Conservation (phyloP, 2,888 invertebrate species). For the Trissolcus japonicus region DNA sequence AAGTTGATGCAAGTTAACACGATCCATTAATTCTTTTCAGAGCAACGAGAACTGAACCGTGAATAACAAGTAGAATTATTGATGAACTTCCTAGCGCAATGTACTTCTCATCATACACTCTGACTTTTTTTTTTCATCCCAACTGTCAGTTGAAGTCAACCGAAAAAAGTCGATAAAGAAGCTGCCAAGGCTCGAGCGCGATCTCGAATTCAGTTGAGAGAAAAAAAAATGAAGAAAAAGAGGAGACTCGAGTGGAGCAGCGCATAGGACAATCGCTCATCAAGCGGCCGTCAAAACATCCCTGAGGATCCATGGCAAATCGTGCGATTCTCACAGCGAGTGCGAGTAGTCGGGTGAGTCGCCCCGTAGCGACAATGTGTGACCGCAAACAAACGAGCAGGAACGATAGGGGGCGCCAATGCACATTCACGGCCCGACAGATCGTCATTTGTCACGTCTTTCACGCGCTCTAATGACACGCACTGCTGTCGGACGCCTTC, state of each 20-base stretch:
- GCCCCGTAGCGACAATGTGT: conserved; percentile 71
- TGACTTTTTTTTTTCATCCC: conserved; percentile 33
- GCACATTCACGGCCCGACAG: conserved; percentile 73
- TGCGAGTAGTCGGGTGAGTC: conserved; percentile 55
- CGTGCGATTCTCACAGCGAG: conserved; percentile 66
- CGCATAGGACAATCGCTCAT: conserved; percentile 71
- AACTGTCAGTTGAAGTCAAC: conserved; percentile 50
- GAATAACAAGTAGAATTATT: conserved; percentile 44
- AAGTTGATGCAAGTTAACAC: background rate
- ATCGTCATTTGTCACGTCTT: conserved; percentile 76
- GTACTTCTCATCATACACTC: conserved; percentile 27
- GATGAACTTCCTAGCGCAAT: conserved; percentile 48
- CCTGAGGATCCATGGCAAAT: conserved; percentile 74
- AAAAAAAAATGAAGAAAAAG: conserved; percentile 20
- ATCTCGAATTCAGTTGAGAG: conserved; percentile 37
- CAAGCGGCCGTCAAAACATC: conserved; percentile 75
- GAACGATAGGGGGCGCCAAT: conserved; percentile 75
- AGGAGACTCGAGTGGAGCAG: conserved; percentile 49
- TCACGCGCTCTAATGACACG: conserved; percentile 75
- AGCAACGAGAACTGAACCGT: conserved; percentile 7
- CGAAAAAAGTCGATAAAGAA: conserved; percentile 34
- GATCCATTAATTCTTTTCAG: conserved; percentile 19
- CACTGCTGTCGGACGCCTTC: conserved; percentile 75
- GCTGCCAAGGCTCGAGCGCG: conserved; percentile 21
- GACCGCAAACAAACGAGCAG: conserved; percentile 76